Conservation (phyloP, 1,140 invertebrate species). For the Zelostemma sp. region DNA sequence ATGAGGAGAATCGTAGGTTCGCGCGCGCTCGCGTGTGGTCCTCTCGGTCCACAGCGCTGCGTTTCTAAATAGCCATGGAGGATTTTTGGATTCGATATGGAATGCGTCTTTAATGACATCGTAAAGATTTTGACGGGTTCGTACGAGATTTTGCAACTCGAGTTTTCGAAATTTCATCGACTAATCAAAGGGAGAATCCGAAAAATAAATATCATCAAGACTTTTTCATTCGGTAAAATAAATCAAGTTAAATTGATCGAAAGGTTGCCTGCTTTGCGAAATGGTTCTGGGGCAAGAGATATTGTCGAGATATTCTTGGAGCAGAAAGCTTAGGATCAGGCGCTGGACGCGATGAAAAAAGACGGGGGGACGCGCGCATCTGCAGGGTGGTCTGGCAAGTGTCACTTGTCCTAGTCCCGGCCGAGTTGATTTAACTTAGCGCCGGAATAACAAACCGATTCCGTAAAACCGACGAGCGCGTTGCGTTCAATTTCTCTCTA, state of each 20-base stretch:
- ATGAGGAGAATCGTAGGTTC: too few species aligned
- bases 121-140: too few species aligned
- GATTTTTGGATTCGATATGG: too few species aligned
- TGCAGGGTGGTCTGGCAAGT: conserved; percentile 63
- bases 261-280: conserved; percentile 10
- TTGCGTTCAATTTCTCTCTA: conserved; percentile 3
- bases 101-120: too few species aligned
- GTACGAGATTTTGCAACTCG: too few species aligned
- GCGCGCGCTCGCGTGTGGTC: conserved; percentile 63
- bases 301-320: conserved; percentile 39
- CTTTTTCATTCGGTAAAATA: background rate
- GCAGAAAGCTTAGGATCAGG: background rate
- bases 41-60: too few species aligned
- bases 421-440: conserved; percentile 55
- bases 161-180: too few species aligned
- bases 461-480: too few species aligned
- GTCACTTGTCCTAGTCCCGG: conserved; percentile 60
- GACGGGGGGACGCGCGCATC: conserved; percentile 23
- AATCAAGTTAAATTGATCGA: background rate
- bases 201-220: too few species aligned
- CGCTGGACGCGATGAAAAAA: conserved; percentile 20
- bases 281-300: conserved; percentile 18
- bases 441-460: conserved; percentile 58
- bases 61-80: conserved; percentile 18
- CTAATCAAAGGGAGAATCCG: too few species aligned